phyloP scores from a whole-genome alignment of 53 echinoderm and acorn worm genomes.

The Hippasteria phrygiana region DNA sequence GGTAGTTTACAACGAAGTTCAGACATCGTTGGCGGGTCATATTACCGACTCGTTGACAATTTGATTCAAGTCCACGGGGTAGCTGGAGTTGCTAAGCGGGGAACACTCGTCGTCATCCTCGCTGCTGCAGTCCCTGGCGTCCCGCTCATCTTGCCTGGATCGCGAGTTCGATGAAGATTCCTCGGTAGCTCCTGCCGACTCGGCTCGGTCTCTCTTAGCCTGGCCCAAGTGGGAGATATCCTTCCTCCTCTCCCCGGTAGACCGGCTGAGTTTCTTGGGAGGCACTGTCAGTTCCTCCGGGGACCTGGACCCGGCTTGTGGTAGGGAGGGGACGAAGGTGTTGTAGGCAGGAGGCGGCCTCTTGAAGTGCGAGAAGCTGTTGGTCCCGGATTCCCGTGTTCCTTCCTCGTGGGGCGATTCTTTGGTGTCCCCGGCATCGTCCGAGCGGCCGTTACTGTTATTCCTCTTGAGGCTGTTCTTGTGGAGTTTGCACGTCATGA shows the following conservation, averaged over 20 bases:
- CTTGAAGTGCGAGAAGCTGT: constrained; percentile 57
- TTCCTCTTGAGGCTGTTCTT: constrained; percentile 43
- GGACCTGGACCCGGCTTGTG: background rate
- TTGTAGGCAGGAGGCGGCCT: constrained; percentile 54
- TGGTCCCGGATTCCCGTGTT: constrained; percentile 19
- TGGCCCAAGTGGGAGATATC: constrained; percentile 33
- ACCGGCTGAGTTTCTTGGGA: constrained; percentile 75
- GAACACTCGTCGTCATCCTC: constrained; percentile 62
- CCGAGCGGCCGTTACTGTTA: background rate
- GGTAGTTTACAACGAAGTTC: background rate
- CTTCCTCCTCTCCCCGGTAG: constrained; percentile 68
- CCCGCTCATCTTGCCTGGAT: constrained; percentile 38
- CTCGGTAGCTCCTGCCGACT: constrained; percentile 5
- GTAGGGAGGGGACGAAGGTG: constrained; percentile 15
- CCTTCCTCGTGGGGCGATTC: background rate
- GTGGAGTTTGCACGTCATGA: constrained; percentile 75
- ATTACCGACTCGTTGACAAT: constrained; percentile 92
- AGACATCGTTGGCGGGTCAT: constrained; percentile 51
- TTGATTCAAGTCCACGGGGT: constrained; percentile 65
- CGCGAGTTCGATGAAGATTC: constrained; percentile 25
- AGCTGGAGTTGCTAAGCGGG: constrained; percentile 59
- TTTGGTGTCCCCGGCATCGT: background rate
- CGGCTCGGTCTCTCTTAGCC: constrained; percentile 45
- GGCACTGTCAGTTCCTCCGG: constrained; percentile 45
- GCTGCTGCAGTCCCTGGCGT: constrained; percentile 29